Percentiles rank a stretch among this genome's conserved stretches.
These are phyloP conservation scores for Agelastica alni DNA, from an alignment of 2,888 invertebrate genomes.

Conservation along the genomic window DNA sequence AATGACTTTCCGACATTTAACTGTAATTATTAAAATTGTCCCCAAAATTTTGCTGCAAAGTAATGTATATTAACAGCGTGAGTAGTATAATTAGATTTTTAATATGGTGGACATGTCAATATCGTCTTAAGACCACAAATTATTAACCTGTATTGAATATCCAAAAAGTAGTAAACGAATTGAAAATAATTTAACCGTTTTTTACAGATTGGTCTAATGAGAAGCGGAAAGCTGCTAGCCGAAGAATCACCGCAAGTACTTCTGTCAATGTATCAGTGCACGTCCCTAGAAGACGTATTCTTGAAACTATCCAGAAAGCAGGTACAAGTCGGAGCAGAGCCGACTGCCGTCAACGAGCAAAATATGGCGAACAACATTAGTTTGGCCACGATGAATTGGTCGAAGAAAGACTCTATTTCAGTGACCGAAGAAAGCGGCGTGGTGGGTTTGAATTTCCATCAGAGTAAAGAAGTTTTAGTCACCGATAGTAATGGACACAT, in stretches of 20 bases:
- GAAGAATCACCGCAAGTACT: conserved; percentile 88
- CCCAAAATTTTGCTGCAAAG: too few species aligned
- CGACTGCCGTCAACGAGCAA: conserved; percentile 56
- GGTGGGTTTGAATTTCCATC: conserved; percentile 86
- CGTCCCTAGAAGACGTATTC: conserved; percentile 89
- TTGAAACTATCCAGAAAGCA: conserved; percentile 85
- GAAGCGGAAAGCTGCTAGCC: conserved; percentile 86
- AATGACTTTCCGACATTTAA: too few species aligned
- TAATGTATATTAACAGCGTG: too few species aligned
- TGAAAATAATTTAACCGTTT: too few species aligned
- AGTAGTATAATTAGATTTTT: too few species aligned
- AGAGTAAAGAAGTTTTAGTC: conserved; percentile 86
- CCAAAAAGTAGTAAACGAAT: too few species aligned
- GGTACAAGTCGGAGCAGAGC: conserved; percentile 60
- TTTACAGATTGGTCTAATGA: conserved; percentile 88
- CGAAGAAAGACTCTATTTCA: conserved; percentile 79
- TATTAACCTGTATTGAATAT: too few species aligned
- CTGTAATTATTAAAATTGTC: too few species aligned
- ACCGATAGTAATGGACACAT: conserved; percentile 73
- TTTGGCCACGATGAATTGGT: conserved; percentile 80
- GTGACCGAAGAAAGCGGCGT: conserved; percentile 87
- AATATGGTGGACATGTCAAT: too few species aligned
- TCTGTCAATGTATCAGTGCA: conserved; percentile 81
- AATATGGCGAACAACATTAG: conserved; percentile 79
- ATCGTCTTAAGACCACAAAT: too few species aligned